phyloP scores from a whole-genome alignment of 2,113 vertebrate genomes.

The Siniperca chuatsi region DNA sequence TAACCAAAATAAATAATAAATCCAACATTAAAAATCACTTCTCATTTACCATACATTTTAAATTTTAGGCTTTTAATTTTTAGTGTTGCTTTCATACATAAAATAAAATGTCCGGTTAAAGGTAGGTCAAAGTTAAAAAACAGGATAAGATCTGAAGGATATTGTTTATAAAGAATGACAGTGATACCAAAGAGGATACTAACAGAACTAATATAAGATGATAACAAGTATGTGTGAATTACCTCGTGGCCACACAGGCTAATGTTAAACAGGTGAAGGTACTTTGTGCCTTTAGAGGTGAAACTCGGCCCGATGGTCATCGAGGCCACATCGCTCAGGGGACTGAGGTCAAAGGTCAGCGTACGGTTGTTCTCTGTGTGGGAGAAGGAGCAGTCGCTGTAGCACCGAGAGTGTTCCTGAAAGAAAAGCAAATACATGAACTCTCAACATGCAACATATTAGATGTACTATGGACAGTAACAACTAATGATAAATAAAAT shows the following conservation, averaged over 20 bases:
- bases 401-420: conserved; percentile 95
- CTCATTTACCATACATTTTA: background rate
- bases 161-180: background rate
- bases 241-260: conserved; percentile 96
- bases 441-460: background rate
- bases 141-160: background rate
- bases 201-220: background rate
- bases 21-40: background rate
- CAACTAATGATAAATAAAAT: background rate
- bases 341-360: conserved; percentile 91
- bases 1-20: background rate
- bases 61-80: background rate
- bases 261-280: conserved; percentile 97
- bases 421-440: background rate
- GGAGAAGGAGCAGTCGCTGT: conserved; percentile 91
- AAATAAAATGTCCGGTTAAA: background rate
- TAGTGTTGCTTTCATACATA: background rate
- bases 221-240: background rate
- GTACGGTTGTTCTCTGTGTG: conserved; percentile 88
- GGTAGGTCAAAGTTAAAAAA: background rate
- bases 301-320: conserved; percentile 95
- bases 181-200: no score
- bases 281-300: conserved; percentile 96
- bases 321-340: conserved; percentile 87
- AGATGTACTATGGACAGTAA: background rate